Base-by-base conservation (phyloP, 2,888 invertebrate species). In the Xestoiulus laeticollis region DNA sequence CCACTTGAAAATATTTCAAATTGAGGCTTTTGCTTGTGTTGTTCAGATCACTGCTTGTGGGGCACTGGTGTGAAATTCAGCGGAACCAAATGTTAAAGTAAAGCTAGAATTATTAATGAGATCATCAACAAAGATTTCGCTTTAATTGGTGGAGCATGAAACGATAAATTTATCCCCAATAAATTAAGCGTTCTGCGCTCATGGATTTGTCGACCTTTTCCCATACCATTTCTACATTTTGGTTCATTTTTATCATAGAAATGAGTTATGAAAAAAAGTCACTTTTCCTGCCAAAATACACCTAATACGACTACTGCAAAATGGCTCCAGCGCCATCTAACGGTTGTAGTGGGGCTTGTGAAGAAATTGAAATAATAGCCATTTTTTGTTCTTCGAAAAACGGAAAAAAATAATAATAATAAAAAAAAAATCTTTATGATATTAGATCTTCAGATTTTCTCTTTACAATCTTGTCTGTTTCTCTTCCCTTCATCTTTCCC, bases 391-490 rank as follows among this genome's bases (percentile, higher is more conserved):
- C 38, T 8, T 38, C 38, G 38, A 38, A 38, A 38, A 38, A 5
- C 5, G 38, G 38, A 68, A 38, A 38, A 38, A 38, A 38, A 38
- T 22, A 68, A 26, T 19, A 8, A 68, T 26, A 68, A 8, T 3
- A n/a, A n/a, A 53, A 53, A 68, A 22, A n/a, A n/a, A 78, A 26
- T 12, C 2, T 78, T 68, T 26, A 5, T 12, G 30, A 78, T 30
- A 78, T 30, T 78, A 30, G 30, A 22, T 26, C 30, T 78, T 78
- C 78, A 78, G 78, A 78, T 30, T 78, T 78, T 78, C 78, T 78
- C 1, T 78, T 78, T 78, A 10, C 78, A 30, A 68, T 68, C 78
- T n/a, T 78, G 78, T 78, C 78, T 78, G 12, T 78, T 14, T 78
- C 78, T 78, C 16, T 30, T 78, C 78, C 26, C 16, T 68, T 78